Evolutionary conservation across 2,797 vertebrate species (phyloP).

Genomic region (Sebastes dallii): DNA sequence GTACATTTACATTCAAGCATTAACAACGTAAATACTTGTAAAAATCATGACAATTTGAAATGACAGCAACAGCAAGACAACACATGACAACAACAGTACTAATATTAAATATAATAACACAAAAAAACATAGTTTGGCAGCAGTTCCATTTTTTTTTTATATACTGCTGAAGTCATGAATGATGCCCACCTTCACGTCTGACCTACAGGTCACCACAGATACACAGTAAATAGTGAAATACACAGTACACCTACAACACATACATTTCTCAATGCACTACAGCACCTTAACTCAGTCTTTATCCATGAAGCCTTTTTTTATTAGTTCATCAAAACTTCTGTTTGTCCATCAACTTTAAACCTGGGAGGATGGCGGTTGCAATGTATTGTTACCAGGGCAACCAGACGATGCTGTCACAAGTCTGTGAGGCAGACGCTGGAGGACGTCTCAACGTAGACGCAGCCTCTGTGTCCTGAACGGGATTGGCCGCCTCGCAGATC

Average conservation of each 20-base stretch:
- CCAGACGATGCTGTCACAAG: constrained; percentile 63
- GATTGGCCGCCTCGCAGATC: constrained; percentile 67
- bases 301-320: not conserved
- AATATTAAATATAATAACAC: not conserved
- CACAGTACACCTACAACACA: not conserved
- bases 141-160: not conserved
- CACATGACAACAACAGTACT: not conserved
- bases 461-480: constrained; percentile 32
- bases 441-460: constrained; percentile 79
- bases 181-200: constrained; percentile 19
- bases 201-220: constrained; percentile 47
- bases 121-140: constrained; percentile 14
- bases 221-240: not conserved
- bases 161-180: constrained; percentile 1
- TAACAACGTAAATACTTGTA: not conserved
- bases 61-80: not conserved
- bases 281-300: constrained; percentile 7
- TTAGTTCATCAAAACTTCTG: not conserved
- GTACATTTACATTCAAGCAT: not conserved
- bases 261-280: not conserved
- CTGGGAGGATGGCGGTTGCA: not conserved
- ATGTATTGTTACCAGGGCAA: not conserved
- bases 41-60: not conserved
- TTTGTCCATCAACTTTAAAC: not conserved
- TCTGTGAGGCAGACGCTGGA: constrained; percentile 81